These are phyloP conservation scores for Axinella damicornis DNA, from an alignment of 37 sponge, comb jelly and placozoan genomes.

Conservation along the genomic window DNA sequence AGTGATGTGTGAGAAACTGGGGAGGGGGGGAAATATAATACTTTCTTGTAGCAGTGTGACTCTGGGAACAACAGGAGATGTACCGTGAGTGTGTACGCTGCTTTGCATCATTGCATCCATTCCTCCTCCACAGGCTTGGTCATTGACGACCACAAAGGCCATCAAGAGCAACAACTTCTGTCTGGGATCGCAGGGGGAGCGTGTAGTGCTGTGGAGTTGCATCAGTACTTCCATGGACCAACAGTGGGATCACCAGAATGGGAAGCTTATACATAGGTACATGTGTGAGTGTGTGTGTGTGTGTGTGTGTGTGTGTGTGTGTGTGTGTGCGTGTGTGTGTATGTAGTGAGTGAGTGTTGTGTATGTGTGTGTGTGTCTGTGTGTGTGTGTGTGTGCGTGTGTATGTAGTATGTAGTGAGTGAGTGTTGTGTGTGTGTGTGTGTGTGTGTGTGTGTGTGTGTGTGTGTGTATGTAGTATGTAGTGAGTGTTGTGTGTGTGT, in stretches of 20 bases:
- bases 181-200: constrained; percentile 20
- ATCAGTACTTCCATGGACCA: constrained; percentile 22
- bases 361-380: too few species aligned
- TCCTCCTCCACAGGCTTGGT: constrained; percentile 37
- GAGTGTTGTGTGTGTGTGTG: not conserved
- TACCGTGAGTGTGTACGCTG: too few species aligned
- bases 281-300: not conserved
- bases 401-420: too few species aligned
- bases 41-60: too few species aligned
- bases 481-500: too few species aligned
- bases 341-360: not conserved
- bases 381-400: too few species aligned
- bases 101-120: not conserved
- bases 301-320: not conserved
- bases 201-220: constrained; percentile 45
- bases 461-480: not conserved
- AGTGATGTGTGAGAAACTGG: too few species aligned
- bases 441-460: not conserved
- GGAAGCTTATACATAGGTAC: constrained; percentile 21
- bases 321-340: not conserved
- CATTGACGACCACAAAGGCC: constrained; percentile 27
- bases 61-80: too few species aligned
- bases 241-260: constrained; percentile 52
- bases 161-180: constrained; percentile 64
- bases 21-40: too few species aligned